A percentile compares a stretch with the other conserved stretches of the same genome.
phyloP scores from a whole-genome alignment of 2,797 vertebrate species.

The Enteromius mattozi region DNA sequence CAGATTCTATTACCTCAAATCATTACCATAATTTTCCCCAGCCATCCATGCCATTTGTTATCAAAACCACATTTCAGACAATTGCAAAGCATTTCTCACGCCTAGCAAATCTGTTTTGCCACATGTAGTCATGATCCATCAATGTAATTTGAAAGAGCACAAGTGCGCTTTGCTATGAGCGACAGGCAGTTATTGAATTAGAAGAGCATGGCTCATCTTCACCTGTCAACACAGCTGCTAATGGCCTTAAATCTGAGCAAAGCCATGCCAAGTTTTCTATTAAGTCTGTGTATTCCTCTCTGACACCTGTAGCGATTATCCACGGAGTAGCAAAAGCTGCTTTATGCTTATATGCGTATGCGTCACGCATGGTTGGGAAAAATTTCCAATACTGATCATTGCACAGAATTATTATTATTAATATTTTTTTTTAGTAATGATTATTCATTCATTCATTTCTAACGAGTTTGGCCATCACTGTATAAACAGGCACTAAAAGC shows the following conservation, averaged over 20 bases:
- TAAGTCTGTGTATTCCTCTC: slow-evolving; percentile 2
- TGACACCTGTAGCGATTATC: slow-evolving; percentile 23
- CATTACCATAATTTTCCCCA: slow-evolving; percentile 77
- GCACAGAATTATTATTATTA: too few species aligned
- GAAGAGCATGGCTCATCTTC: slow-evolving; percentile 70
- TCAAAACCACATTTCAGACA: slow-evolving; percentile 68
- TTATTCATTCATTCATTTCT: too few species aligned
- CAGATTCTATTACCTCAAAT: slow-evolving; percentile 77
- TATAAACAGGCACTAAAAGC: background rate
- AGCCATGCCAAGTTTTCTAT: slow-evolving; percentile 33
- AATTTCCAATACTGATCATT: background rate
- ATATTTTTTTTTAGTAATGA: background rate
- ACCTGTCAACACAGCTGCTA: slow-evolving; percentile 62
- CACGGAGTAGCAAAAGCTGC: slow-evolving; percentile 6
- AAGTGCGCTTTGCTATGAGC: slow-evolving; percentile 72
- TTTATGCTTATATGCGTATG: background rate
- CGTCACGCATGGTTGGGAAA: background rate
- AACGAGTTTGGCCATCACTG: too few species aligned
- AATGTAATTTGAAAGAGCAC: slow-evolving; percentile 78
- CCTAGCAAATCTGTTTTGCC: slow-evolving; percentile 75
- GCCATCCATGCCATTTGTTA: slow-evolving; percentile 74
- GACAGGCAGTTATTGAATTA: slow-evolving; percentile 75
- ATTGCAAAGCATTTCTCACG: slow-evolving; percentile 62
- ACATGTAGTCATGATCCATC: slow-evolving; percentile 73
- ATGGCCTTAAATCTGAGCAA: slow-evolving; percentile 40